These are phyloP conservation scores for Centrocercus urophasianus DNA, from an alignment of 2,113 vertebrate genomes.

Conservation along the genomic window DNA sequence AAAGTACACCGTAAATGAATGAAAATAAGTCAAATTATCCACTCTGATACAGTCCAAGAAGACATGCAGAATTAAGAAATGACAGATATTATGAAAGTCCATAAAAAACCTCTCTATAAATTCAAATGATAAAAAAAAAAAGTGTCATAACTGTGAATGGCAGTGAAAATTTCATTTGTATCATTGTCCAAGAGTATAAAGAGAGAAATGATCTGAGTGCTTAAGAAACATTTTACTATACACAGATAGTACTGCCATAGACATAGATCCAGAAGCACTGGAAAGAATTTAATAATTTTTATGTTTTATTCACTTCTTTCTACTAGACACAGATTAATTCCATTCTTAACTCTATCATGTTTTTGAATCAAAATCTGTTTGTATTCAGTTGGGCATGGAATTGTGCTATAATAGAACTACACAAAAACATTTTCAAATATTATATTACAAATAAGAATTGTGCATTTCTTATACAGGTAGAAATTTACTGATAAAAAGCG, in stretches of 20 bases:
- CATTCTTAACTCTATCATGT: neutral
- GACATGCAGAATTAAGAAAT: neutral
- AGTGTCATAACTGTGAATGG: neutral
- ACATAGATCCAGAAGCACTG: neutral
- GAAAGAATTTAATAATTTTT: neutral
- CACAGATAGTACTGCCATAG: neutral
- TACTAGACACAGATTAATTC: neutral
- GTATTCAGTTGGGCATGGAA: neutral
- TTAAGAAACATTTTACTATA: neutral
- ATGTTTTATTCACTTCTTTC: neutral
- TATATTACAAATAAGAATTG: neutral
- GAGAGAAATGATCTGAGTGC: accelerated
- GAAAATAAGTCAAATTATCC: neutral
- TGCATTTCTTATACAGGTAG: neutral
- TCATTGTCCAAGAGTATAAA: neutral
- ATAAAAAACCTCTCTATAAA: neutral
- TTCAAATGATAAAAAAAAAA: neutral
- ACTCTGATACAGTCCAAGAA: neutral
- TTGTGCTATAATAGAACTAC: neutral
- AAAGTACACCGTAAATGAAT: neutral
- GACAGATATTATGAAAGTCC: neutral
- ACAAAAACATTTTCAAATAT: neutral
- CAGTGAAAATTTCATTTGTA: neutral
- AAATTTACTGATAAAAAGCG: neutral
- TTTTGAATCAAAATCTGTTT: neutral